A percentile compares a stretch with the other conserved stretches of the same genome.
These are phyloP conservation scores for Ceratosolen fusciceps DNA, from an alignment of 1,140 invertebrate species.

Conservation along the genomic window DNA sequence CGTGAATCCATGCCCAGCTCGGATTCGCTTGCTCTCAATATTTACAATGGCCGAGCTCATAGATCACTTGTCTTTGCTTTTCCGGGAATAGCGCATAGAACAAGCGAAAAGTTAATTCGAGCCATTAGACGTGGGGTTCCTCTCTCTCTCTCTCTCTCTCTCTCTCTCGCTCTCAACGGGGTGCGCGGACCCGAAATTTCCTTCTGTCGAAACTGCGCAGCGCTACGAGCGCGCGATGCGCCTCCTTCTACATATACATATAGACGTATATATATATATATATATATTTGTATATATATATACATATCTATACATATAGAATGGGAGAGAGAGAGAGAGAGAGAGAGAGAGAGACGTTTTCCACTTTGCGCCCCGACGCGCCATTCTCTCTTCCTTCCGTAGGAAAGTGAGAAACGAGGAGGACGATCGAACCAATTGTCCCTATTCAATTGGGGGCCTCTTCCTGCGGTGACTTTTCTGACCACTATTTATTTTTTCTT, in stretches of 20 bases:
- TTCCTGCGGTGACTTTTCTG: constrained; percentile 39
- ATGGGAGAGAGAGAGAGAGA: too few species aligned
- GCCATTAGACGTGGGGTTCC: constrained; percentile 1
- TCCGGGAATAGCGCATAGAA: not conserved
- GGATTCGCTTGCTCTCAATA: not conserved
- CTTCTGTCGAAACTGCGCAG: not conserved
- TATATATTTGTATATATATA: too few species aligned
- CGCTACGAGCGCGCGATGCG: not conserved
- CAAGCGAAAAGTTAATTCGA: constrained; percentile 34
- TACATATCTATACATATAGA: too few species aligned
- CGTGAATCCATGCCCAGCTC: not conserved
- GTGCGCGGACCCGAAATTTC: constrained; percentile 1
- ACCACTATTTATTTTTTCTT: constrained; percentile 25
- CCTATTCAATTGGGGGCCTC: not conserved
- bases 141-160: too few species aligned
- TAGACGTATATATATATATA: too few species aligned
- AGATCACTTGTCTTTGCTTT: not conserved
- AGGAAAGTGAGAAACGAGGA: constrained; percentile 34
- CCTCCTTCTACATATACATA: too few species aligned
- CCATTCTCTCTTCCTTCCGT: constrained; percentile 32
- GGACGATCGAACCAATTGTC: not conserved
- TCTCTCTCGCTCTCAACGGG: constrained; percentile 17
- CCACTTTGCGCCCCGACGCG: constrained; percentile 19
- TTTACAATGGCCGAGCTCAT: not conserved
- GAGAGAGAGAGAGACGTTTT: not conserved